Conservation (phyloP, 2,113 vertebrate species). For the Cariama cristata region DNA sequence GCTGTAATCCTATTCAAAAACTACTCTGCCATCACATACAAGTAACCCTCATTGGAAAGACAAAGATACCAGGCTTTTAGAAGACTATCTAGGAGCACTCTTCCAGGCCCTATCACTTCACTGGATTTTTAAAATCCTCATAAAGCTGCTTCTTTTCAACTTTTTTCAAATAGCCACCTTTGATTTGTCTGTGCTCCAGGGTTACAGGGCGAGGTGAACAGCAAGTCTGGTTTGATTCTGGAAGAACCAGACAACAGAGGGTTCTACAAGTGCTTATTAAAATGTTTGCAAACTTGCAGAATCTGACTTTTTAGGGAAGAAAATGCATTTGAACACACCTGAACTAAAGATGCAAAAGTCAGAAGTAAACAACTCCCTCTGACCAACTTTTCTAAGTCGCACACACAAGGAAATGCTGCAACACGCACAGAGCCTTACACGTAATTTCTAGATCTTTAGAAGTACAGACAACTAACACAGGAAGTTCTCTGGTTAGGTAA, state of each 20-base stretch:
- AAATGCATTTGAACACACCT: neutral
- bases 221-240: neutral
- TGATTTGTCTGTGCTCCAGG: neutral
- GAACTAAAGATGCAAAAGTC: neutral
- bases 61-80: neutral
- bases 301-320: neutral
- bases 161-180: neutral
- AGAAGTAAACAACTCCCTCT: neutral
- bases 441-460: conserved; percentile 35
- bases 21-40: neutral
- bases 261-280: neutral
- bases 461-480: conserved; percentile 61
- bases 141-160: neutral
- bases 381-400: neutral
- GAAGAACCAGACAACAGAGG: neutral
- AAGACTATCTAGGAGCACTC: neutral
- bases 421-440: neutral
- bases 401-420: conserved; percentile 40
- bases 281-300: neutral
- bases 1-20: neutral
- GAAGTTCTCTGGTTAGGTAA: conserved; percentile 75
- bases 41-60: neutral
- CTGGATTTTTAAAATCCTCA: neutral
- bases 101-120: neutral
- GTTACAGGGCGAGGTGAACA: neutral